phyloP scores from a whole-genome alignment of 1,140 invertebrate genomes.

The Anoplolepis gracilipes region DNA sequence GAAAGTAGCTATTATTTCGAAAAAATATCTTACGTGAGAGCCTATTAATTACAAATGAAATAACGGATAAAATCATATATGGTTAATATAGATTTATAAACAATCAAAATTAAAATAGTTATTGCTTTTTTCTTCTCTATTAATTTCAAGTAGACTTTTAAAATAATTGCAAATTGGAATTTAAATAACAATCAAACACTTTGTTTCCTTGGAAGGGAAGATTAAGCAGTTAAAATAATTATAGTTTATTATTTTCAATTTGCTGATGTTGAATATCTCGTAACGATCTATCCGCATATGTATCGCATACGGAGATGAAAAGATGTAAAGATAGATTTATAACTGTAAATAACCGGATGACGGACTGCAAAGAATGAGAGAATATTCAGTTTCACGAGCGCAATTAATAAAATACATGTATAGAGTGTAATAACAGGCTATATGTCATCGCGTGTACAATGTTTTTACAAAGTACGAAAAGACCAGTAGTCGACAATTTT shows the following conservation, averaged over 20 bases:
- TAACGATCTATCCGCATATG: background rate
- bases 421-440: background rate
- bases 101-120: background rate
- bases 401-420: conserved; percentile 38
- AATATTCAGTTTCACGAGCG: conserved; percentile 9
- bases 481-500: conserved; percentile 11
- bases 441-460: conserved; percentile 24
- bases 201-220: no score
- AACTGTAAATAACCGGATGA: background rate
- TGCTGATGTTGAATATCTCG: background rate
- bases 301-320: background rate
- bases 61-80: background rate
- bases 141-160: background rate
- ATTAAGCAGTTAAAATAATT: background rate
- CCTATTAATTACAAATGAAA: conserved; percentile 23
- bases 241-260: background rate
- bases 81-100: background rate
- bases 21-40: background rate
- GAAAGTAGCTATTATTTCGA: conserved; percentile 8
- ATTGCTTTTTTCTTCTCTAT: background rate
- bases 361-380: background rate
- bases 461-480: conserved; percentile 27
- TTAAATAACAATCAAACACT: no score
- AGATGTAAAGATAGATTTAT: background rate
- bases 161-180: background rate